Percentiles rank a stretch among this genome's conserved stretches.
These are phyloP conservation scores for Aphrocallistes beatrix DNA, from an alignment of 37 sponge, comb jelly and placozoan species.

Conservation along the genomic window DNA sequence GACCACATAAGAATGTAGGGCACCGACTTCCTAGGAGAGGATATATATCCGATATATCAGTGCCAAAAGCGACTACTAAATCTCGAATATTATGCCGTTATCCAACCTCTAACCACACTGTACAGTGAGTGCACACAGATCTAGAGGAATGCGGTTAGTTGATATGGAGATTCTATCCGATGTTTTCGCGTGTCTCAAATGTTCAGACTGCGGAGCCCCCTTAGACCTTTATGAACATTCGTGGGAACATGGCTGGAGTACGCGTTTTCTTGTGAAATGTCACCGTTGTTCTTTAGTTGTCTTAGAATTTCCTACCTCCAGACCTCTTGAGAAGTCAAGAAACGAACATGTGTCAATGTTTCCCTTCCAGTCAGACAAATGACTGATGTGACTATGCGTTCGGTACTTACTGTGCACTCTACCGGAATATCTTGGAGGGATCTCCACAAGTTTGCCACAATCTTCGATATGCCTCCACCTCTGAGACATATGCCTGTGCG, in stretches of 20 bases:
- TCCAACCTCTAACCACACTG: too few species aligned
- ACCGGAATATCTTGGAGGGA: neutral
- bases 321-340: neutral
- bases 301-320: neutral
- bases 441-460: constrained; percentile 5
- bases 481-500: neutral
- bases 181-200: neutral
- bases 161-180: neutral
- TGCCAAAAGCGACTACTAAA: too few species aligned
- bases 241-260: neutral
- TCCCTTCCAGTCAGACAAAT: neutral
- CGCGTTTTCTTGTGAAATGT: neutral
- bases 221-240: neutral
- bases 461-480: neutral
- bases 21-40: too few species aligned
- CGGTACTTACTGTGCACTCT: neutral
- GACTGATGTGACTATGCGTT: neutral
- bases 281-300: neutral
- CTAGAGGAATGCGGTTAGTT: neutral
- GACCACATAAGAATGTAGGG: too few species aligned
- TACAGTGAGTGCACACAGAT: too few species aligned
- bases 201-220: neutral
- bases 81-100: too few species aligned
- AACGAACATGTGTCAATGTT: neutral
- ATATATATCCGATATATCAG: too few species aligned